These are phyloP conservation scores for Drosophila maculinotata DNA, from an alignment of 2,888 invertebrate genomes.

Conservation along the genomic window DNA sequence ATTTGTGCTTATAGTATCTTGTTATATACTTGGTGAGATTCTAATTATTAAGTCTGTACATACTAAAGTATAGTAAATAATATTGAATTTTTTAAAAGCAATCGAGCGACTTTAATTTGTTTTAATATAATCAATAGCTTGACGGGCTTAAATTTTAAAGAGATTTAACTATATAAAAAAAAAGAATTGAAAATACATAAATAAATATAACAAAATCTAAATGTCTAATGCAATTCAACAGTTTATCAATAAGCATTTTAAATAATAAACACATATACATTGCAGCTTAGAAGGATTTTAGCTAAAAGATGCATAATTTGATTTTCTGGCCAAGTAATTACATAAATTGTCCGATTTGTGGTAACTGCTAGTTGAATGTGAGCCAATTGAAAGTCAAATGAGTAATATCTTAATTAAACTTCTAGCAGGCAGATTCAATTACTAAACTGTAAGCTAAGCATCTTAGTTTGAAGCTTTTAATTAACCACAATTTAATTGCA, in stretches of 20 bases:
- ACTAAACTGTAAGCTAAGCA: neutral
- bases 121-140: too few relatives aligned
- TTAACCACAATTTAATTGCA: conserved; percentile 38
- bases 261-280: neutral
- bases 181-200: neutral
- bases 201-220: neutral
- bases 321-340: conserved; percentile 6
- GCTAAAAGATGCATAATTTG: neutral
- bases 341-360: neutral
- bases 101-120: too few relatives aligned
- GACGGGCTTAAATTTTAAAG: too few relatives aligned
- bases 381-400: conserved; percentile 9
- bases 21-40: too few relatives aligned
- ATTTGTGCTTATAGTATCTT: too few relatives aligned
- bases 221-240: too few relatives aligned
- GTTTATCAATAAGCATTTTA: neutral
- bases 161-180: too few relatives aligned
- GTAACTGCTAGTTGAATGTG: neutral
- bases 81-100: too few relatives aligned
- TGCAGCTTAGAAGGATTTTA: neutral
- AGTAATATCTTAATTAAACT: conserved; percentile 1
- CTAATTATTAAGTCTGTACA: too few relatives aligned
- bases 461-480: conserved; percentile 31
- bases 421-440: neutral
- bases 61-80: too few relatives aligned